Percentiles rank a stretch among this genome's conserved stretches.
phyloP scores from a whole-genome alignment of 2,797 vertebrate species.

The Yasuhikotakia modesta region DNA sequence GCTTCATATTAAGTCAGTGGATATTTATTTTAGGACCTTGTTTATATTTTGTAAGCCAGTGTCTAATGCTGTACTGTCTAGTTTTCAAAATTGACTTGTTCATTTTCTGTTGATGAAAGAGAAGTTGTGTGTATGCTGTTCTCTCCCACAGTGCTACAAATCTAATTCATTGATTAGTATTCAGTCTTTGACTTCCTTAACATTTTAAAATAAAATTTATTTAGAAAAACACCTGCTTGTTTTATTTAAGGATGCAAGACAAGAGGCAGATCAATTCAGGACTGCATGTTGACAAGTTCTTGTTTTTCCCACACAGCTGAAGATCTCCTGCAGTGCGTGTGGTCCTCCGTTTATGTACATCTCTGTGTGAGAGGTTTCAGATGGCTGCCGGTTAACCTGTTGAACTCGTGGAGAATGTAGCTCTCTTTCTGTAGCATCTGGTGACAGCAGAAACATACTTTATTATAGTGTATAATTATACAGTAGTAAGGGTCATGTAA shows the following conservation, averaged over 20 bases:
- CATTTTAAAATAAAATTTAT: slow-evolving; percentile 78
- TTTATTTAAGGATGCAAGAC: slow-evolving; percentile 43
- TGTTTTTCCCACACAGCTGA: not conserved
- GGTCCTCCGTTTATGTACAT: too few species aligned
- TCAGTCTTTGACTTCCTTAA: slow-evolving; percentile 70
- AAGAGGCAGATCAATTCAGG: not conserved
- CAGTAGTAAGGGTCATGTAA: too few species aligned
- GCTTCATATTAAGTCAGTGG: slow-evolving; percentile 65
- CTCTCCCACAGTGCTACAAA: slow-evolving; percentile 57
- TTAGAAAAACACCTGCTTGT: slow-evolving; percentile 55
- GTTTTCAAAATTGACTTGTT: slow-evolving; percentile 33
- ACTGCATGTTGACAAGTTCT: not conserved
- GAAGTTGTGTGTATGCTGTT: slow-evolving; percentile 14
- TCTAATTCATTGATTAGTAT: slow-evolving; percentile 71
- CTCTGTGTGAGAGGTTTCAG: slow-evolving; percentile 83
- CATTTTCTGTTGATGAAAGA: slow-evolving; percentile 44
- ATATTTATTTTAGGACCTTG: slow-evolving; percentile 70
- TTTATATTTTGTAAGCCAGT: slow-evolving; percentile 45
- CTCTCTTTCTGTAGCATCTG: slow-evolving; percentile 89
- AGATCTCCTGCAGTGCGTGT: not conserved
- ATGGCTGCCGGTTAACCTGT: slow-evolving; percentile 73
- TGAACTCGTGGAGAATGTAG: slow-evolving; percentile 83
- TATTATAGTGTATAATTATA: too few species aligned
- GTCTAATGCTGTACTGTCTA: slow-evolving; percentile 23
- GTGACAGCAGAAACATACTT: not conserved